A percentile compares a stretch with the other conserved stretches of the same genome.
Evolutionary conservation across 2,113 vertebrate species (phyloP).

Genomic region (Eleginops maclovinus): DNA sequence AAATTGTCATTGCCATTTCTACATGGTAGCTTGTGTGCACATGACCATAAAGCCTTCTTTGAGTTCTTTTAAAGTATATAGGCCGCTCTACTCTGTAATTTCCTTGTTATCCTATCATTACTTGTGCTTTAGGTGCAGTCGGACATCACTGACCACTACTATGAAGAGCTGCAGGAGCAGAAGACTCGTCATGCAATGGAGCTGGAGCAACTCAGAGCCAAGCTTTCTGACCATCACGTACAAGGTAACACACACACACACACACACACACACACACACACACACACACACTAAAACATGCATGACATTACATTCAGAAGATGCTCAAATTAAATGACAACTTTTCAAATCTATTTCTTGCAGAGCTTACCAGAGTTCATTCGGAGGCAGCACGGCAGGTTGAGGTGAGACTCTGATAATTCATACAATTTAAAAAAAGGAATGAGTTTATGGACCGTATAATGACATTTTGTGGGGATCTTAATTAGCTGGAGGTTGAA

Average conservation of each 20-base stretch:
- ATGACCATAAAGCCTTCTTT: too few species aligned
- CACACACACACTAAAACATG: not conserved
- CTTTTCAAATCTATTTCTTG: not conserved
- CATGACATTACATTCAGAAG: not conserved
- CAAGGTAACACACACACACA: constrained; percentile 79
- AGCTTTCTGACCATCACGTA: constrained; percentile 85
- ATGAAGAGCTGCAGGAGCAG: constrained; percentile 83
- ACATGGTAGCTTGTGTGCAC: too few species aligned
- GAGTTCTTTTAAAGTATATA: not conserved
- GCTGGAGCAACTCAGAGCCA: constrained; percentile 85
- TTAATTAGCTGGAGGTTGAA: constrained; percentile 76
- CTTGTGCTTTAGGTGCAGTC: constrained; percentile 78
- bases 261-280: too few species aligned
- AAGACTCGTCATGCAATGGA: constrained; percentile 86
- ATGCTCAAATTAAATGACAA: not conserved
- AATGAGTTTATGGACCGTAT: not conserved
- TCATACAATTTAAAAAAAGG: not conserved
- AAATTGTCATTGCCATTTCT: too few species aligned
- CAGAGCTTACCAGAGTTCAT: constrained; percentile 83
- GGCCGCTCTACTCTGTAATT: not conserved
- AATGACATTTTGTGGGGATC: not conserved
- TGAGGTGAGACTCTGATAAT: constrained; percentile 71
- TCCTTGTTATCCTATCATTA: not conserved
- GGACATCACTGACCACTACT: constrained; percentile 83
- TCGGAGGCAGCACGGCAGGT: constrained; percentile 80